Evolutionary conservation across 2,113 vertebrate genomes (phyloP).

Genomic region (Panthera leo): DNA sequence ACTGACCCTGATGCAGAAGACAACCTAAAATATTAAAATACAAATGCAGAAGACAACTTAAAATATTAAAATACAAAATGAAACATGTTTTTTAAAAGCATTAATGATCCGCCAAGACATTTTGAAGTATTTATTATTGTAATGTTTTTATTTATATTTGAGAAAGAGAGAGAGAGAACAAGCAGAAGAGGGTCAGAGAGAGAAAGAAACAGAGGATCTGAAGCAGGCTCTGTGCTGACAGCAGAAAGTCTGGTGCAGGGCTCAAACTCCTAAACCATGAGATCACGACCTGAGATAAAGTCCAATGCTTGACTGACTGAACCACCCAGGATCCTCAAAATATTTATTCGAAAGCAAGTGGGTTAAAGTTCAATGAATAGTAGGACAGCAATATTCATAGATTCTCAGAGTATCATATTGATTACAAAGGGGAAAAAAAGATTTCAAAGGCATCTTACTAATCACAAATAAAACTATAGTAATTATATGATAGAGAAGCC

Average conservation of each 20-base stretch:
- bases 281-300: no score
- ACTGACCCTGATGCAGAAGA: not conserved
- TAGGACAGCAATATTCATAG: not conserved
- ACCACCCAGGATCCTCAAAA: not conserved
- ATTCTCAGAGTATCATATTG: not conserved
- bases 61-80: not conserved
- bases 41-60: not conserved
- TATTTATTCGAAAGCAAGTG: not conserved
- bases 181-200: no score
- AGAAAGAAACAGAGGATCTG: no score
- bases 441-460: not conserved
- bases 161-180: no score
- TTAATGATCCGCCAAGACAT: not conserved
- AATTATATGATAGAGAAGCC: not conserved
- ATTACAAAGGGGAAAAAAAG: not conserved
- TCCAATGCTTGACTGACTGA: no score
- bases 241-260: no score
- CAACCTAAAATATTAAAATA: not conserved
- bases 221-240: no score
- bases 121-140: not conserved
- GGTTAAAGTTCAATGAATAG: not conserved
- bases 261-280: no score
- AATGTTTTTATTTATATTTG: no score
- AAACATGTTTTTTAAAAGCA: not conserved
- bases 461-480: not conserved